Base-by-base conservation (phyloP, 1,140 invertebrate genomes). In the Calliphora vicina region DNA sequence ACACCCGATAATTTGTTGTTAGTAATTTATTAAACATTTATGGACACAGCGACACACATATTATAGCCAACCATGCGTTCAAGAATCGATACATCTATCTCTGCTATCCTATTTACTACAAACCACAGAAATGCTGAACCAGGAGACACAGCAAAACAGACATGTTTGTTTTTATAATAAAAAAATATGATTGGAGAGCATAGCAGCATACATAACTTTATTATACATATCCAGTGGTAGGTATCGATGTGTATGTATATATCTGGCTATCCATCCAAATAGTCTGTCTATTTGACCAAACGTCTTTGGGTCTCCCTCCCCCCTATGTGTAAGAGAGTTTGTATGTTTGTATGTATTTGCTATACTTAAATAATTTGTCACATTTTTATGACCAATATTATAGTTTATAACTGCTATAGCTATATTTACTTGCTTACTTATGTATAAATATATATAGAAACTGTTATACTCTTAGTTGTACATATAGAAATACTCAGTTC, bases 321-420 rank as follows among this genome's bases (percentile, higher is more conserved):
- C 35, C 35, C 35, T 35, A 0, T 35, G 35, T 35, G 35, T 35
- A 10, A 10, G 45, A 50, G 12, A 50, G 2, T 2, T 43, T 23
- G n/a, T 78, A 0, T 10, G 35, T 78, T 43, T 43, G 20, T 78
- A 10, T 23, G 61, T 10, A 25, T 78, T 10, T 35, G 35, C 35
- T 35, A 35, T 35, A 35, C 35, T 78, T 78, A 43, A 78, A 78
- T 78, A 78, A 78, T 78, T 78, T 78, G 74, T 45, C 74, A 78
- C 35, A 78, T 78, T 78, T 74, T 78, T 78, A 78, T 78, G 35
- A 78, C 26, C 73, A 35, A 42, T 27, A 42, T 57, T 57, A 57
- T 57, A 57, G 6, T 57, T n/a, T 57, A 57, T 57, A 57, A 35
- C 35, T 35, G 35, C 35, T 35, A 35, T 35, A 35, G 50, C 5